Base-by-base conservation (phyloP, 2,888 invertebrate genomes). In the Dermolepida albohirtum region DNA sequence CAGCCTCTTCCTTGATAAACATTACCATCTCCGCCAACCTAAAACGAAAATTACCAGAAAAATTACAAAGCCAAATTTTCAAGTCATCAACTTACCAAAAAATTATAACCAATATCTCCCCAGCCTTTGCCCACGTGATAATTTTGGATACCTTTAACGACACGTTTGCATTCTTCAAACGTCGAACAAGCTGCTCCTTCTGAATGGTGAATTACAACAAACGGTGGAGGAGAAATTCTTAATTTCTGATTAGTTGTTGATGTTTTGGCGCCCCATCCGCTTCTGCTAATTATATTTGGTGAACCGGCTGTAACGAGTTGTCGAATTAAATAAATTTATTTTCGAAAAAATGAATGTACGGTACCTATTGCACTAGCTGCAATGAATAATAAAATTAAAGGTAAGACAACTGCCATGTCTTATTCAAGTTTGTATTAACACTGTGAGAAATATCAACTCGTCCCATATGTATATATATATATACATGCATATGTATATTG, bases 1-100 rank as follows among this genome's bases (percentile, higher is more conserved):
- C 90, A 91, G 0, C 90, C 90, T 0, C 90, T 85, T 0, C 89
- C 90, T 73, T 87, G 87, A 78, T 89, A 90, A 12, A 87, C 89
- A 6, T 84, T 83, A 0, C 90, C 90, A 73, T 91, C 90, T 40
- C 89, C 87, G 7, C 91, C 91, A 52, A 91, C 85, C 70, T 87
- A 86, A 79, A 90, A 91, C 77, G 89, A 91, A 34, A 10, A 34
- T 34, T 1, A 8, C 1, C 8, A 34, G 34, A 34, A 8, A 34
- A 5, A 6, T 2, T 34, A 8, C 10, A 6, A 34, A 34, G 6
- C 6, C 8, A 5, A 34, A 10, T 6, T 34, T 6, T 6, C 2
- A 34, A 6, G 8, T 5, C 4, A 1, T 6, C 6, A 34, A 5
- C 16, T 54, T 51, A 64, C 67, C 51, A 68, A 49, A 41, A 68